Percentiles rank a stretch among this genome's conserved stretches.
Conservation (phyloP, 2,797 vertebrate species). For the Rachycentron canadum region DNA sequence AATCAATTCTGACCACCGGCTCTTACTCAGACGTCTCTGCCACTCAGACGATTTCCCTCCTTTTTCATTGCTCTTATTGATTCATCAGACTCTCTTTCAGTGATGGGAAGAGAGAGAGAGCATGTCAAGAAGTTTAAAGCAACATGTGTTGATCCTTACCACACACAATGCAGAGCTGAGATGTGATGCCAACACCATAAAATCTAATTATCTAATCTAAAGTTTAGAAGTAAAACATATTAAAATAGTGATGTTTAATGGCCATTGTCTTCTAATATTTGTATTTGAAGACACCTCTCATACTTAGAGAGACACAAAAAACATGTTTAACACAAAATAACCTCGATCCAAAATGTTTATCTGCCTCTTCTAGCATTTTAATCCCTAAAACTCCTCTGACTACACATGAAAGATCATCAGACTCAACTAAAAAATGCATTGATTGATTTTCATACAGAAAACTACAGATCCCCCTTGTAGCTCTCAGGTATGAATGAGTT, state of each 20-base stretch:
- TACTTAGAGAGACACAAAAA: too few species aligned
- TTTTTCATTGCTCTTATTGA: slow-evolving; percentile 45
- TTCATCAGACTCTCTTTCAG: slow-evolving; percentile 39
- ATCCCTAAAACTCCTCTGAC: neutral
- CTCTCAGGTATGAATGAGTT: neutral
- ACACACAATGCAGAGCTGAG: slow-evolving; percentile 20
- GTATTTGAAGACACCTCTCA: neutral
- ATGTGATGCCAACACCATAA: accelerated
- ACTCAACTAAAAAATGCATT: neutral
- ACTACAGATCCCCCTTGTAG: neutral
- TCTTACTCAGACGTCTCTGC: slow-evolving; percentile 54
- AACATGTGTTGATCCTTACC: slow-evolving; percentile 23
- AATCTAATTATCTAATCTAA: neutral
- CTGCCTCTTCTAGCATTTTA: neutral
- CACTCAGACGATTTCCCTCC: slow-evolving; percentile 55
- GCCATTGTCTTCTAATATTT: neutral
- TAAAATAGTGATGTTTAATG: neutral
- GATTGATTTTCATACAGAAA: neutral
- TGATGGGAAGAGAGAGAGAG: neutral
- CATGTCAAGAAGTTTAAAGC: slow-evolving; percentile 57
- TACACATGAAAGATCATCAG: neutral
- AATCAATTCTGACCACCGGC: slow-evolving; percentile 16
- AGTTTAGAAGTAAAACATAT: neutral
- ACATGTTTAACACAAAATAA: too few species aligned
- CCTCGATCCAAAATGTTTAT: neutral